Base-by-base conservation (phyloP, 2,888 invertebrate genomes). In the Cylindroiulus punctatus region DNA sequence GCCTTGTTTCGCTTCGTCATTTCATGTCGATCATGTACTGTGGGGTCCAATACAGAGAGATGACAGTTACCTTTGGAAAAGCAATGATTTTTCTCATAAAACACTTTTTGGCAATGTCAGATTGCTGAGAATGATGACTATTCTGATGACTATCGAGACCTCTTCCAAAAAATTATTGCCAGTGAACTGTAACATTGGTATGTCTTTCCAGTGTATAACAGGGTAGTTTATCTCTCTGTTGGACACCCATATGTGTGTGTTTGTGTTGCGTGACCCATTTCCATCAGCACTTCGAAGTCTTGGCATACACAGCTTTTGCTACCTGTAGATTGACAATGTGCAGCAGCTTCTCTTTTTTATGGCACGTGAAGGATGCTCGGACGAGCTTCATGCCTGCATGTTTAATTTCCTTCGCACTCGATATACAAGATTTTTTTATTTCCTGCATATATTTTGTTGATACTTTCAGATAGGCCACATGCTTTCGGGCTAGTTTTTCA, bases 281-380 rank as follows among this genome's bases (percentile, higher is more conserved):
- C 76, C 76, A 76, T 76, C 76, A 76, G 76, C 76, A 30, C 76
- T 76, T 76, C 30, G 76, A 76, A 30, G 12, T 76, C 76, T 76
- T 76, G 30, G 76, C 76, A 76, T 76, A 76, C 76, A 12, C 76
- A 30, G 30, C 76, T 76, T 76, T 76, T 76, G 76, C 76, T 76
- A 76, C 76, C 76, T 76, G 76, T 76, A 76, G 76, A 76, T 76
- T 76, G 76, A 76, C 76, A 76, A 76, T 76, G 14, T 22, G 65
- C 65, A 76, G 76, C 76, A 14, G 76, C 76, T 76, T 76, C 76
- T 76, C 76, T 76, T 76, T 36, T 52, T 76, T 30, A 76, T 30
- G 30, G 76, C 76, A 76, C 76, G 76, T 30, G 30, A 30, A 17
- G 30, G 76, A 76, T 76, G 76, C 17, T 65, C 65, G 65, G 7